Conservation (phyloP, 1,140 invertebrate species). For the Drosophila parvula region DNA sequence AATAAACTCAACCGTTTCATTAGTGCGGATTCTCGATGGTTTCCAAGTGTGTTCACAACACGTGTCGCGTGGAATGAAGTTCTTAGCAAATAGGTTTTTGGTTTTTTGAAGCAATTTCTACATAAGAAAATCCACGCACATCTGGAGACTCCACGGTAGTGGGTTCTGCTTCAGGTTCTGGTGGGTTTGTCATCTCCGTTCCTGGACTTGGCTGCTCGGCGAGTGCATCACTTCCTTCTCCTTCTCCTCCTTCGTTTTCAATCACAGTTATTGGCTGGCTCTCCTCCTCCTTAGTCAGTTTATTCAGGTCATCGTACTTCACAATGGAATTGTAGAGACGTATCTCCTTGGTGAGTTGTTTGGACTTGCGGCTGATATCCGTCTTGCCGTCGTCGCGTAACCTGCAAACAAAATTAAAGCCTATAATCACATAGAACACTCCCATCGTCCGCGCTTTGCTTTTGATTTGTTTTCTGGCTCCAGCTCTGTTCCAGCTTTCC, state of each 20-base stretch:
- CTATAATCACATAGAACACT: slow-evolving; percentile 19
- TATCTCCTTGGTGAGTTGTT: slow-evolving; percentile 57
- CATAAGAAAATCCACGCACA: slow-evolving; percentile 74
- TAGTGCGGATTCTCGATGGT: slow-evolving; percentile 32
- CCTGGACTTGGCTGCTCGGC: not conserved
- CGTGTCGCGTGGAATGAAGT: slow-evolving; percentile 20
- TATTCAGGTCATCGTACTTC: slow-evolving; percentile 56
- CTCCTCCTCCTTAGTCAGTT: slow-evolving; percentile 11
- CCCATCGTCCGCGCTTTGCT: slow-evolving; percentile 13
- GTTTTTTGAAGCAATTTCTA: slow-evolving; percentile 48
- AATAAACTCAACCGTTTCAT: slow-evolving; percentile 76
- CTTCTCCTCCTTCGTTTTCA: not conserved
- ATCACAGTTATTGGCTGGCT: slow-evolving; percentile 18
- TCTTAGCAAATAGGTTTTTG: slow-evolving; percentile 35
- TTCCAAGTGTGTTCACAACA: too few relatives aligned
- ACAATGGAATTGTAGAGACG: slow-evolving; percentile 64
- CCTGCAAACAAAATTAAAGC: slow-evolving; percentile 53
- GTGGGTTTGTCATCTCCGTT: not conserved
- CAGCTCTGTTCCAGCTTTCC: slow-evolving; percentile 43
- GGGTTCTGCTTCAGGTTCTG: slow-evolving; percentile 1
- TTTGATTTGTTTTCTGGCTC: slow-evolving; percentile 23
- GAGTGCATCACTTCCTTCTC: not conserved
- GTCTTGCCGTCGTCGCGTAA: slow-evolving; percentile 55
- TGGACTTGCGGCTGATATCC: slow-evolving; percentile 49
- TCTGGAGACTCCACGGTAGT: slow-evolving; percentile 37